These are phyloP conservation scores for Isichthys henryi DNA, from an alignment of 2,113 vertebrate species.

Conservation along the genomic window DNA sequence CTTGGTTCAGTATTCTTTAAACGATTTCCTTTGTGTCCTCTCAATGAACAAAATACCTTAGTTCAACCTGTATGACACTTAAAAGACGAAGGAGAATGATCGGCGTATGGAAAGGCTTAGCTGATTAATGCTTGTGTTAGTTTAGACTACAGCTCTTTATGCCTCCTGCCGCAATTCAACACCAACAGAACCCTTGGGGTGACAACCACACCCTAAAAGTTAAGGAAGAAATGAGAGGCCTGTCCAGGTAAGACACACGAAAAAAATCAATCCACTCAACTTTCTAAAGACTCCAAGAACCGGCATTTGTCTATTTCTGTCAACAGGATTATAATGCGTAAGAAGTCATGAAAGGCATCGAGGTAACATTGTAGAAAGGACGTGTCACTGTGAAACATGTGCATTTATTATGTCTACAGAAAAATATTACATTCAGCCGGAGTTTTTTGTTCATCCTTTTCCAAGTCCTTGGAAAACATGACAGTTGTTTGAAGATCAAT, in stretches of 20 bases:
- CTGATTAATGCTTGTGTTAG: background rate
- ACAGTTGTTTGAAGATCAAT: constrained; percentile 4
- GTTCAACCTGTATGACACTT: background rate
- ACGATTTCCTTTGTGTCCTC: background rate
- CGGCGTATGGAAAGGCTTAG: background rate
- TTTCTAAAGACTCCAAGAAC: background rate
- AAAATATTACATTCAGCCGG: background rate
- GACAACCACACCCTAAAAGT: background rate
- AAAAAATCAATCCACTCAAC: background rate
- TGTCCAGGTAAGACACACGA: background rate
- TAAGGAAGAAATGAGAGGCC: background rate
- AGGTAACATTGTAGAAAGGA: background rate
- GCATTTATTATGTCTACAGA: background rate
- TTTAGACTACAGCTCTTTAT: background rate
- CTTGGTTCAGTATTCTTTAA: background rate
- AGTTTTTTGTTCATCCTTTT: background rate
- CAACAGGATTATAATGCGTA: background rate
- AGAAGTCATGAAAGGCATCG: background rate
- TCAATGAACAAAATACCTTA: background rate
- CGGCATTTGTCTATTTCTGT: background rate
- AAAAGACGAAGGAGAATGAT: background rate
- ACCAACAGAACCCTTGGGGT: background rate
- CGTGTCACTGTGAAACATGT: background rate
- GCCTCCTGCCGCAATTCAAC: background rate
- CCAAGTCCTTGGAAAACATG: background rate